Base-by-base conservation (phyloP, 2,888 invertebrate genomes). In the Ditula angustiorana region DNA sequence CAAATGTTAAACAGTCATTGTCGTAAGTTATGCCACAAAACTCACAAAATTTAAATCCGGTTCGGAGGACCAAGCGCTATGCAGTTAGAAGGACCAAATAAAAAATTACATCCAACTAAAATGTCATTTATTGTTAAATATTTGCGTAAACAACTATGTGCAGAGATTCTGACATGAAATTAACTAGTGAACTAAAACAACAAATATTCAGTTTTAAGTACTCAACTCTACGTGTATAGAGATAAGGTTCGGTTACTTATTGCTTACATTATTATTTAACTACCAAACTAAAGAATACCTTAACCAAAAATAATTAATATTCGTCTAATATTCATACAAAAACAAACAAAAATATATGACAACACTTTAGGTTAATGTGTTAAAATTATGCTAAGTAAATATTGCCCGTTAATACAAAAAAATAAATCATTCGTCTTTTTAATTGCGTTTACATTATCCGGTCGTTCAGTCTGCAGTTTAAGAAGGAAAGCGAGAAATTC, bases 61-160 rank as follows among this genome's bases (percentile, higher is more conserved):
- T 26, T 11, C 5, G 52, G 21, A 33, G 19, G 30, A 33, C 33
- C 21, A 52, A 37, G 5, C 19, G 30, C 44, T 16, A 59, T 66
- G 47, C 58, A 61, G 58, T 28, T 62, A 61, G 66, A 74, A 72
- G 71, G 73, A 63, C 52, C 58, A 64, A 64, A 64, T 64, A 30
- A 66, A 66, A 66, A 33, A 60, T 57, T 8, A 11, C 10, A 11
- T 55, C 2, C 19, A 65, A 55, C 49, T 49, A 55, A 61, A n/a
- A 65, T 10, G 24, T 56, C 37, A 55, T 37, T 61, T 61, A 50
- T 33, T 58, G 44, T 55, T 55, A 8, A 44, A 50, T 41, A 50
- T 23, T 64, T 64, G 52, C 46, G 53, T 53, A 46, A 59, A 37
- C 35, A 64, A 64, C 63, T 59, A 64, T 16, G 64, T 64, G 64